Evolutionary conservation across 2,888 invertebrate genomes (phyloP).

Genomic region (Protodeltote pygarga): DNA sequence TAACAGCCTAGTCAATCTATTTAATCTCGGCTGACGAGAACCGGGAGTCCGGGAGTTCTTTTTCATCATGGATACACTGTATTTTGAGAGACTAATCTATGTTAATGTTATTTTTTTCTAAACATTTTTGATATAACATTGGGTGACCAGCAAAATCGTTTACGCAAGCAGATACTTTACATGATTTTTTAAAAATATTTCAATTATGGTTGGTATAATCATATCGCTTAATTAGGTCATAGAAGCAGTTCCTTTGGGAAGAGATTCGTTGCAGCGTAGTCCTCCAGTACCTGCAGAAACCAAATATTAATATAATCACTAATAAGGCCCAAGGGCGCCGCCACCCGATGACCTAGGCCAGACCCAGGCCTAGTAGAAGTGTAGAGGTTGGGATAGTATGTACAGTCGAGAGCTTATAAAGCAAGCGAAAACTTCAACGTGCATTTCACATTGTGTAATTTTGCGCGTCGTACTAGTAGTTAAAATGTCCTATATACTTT

Average conservation of each 20-base stretch:
- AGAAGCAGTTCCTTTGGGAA: constrained; percentile 91
- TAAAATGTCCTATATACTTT: too few relatives aligned
- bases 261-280: constrained; percentile 93
- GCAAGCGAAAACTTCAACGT: too few relatives aligned
- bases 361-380: too few relatives aligned
- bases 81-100: background rate
- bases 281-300: constrained; percentile 89
- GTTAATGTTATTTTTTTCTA: constrained; percentile 2
- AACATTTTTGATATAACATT: constrained; percentile 20
- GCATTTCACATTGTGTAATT: too few relatives aligned
- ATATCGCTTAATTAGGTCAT: constrained; percentile 66
- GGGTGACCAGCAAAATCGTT: constrained; percentile 12
- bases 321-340: too few relatives aligned
- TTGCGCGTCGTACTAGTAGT: too few relatives aligned
- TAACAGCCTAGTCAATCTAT: too few relatives aligned
- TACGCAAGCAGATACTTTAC: constrained; percentile 29
- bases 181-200: constrained; percentile 9
- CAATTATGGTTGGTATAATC: constrained; percentile 26
- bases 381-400: too few relatives aligned
- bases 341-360: too few relatives aligned
- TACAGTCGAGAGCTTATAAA: too few relatives aligned
- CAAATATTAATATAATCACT: too few relatives aligned
- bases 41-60: background rate
- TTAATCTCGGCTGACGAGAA: too few relatives aligned
- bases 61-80: background rate